Evolutionary conservation across 1,140 invertebrate species (phyloP), one percentile per base, ranked within the genome.

Genomic region (Aphaenogaster floridana): DNA sequence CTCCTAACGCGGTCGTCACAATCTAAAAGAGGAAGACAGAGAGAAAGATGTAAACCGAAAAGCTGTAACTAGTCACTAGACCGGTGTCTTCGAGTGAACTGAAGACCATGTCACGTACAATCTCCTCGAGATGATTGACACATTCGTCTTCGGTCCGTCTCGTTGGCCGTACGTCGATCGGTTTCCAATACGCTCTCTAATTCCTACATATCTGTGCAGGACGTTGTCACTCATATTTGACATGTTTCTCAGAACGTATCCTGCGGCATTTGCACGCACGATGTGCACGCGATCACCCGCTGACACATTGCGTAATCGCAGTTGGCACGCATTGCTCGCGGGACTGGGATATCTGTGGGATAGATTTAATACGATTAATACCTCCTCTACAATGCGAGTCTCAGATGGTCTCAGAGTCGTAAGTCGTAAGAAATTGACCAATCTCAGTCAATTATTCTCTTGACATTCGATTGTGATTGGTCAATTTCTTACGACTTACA

Each of bases 211-310:
- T 78, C 64, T 88, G 80, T 66, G 76, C 76, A 83, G 63, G 88
- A 89, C 86, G 50, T 69, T 89, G 88, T 89, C 88, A 89, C 88
- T 89, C 88, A 88, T 78, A 84, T 80, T 81, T 68, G 83, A 86
- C 64, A 36, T 61, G 80, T 84, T 84, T 84, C 80, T 84, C 68
- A 84, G 80, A 61, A 84, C 54, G 54, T 84, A 74, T 84, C 80
- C 42, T 9, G 68, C 52, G 80, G 66, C 68, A 84, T 84, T 84
- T 74, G 80, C 80, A 74, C 80, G 80, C 68, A 48, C 78, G 78
- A 80, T 80, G 80, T 42, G 54, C 66, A 45, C 66, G 79, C 52
- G 42, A 83, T 72, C 68, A 42, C 50, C 48, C 79, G 52, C 52
- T 68, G 79, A 83, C 66, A 21, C 28, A n/a, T 42, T 6, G 48